phyloP scores from a whole-genome alignment of 2,113 vertebrate genomes.

The Brienomyrus brachyistius region DNA sequence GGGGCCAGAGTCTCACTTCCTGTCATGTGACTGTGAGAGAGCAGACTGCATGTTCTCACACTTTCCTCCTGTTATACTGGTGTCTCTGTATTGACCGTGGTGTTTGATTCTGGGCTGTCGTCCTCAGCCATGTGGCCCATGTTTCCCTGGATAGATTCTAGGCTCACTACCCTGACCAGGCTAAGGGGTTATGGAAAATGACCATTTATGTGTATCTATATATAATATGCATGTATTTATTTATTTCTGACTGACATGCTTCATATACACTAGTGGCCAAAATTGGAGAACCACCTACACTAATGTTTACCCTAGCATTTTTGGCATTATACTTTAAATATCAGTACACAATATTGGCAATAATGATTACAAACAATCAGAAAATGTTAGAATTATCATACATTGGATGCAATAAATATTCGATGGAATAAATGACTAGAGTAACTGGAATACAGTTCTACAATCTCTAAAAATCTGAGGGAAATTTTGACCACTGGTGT shows the following conservation, averaged over 20 bases:
- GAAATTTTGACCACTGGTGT: not conserved
- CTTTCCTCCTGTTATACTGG: not conserved
- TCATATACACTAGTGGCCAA: not conserved
- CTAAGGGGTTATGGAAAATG: not conserved
- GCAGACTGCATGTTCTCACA: not conserved
- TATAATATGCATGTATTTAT: not conserved
- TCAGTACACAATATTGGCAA: not conserved
- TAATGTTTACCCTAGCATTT: not conserved
- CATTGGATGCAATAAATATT: not conserved
- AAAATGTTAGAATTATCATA: not conserved
- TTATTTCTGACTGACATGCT: not conserved
- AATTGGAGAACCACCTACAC: not conserved
- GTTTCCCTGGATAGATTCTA: not conserved
- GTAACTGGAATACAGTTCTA: not conserved
- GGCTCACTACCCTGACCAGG: not conserved
- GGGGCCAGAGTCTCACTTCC: not conserved
- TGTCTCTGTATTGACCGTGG: not conserved
- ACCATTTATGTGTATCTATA: not conserved
- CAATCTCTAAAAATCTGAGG: not conserved
- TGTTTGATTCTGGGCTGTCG: not conserved
- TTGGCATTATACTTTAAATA: not conserved
- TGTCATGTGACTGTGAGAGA: not conserved
- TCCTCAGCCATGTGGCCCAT: not conserved
- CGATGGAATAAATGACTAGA: not conserved
- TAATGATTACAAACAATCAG: not conserved